Evolutionary conservation across 2,113 vertebrate genomes (phyloP).

Genomic region (Petromus typicus): DNA sequence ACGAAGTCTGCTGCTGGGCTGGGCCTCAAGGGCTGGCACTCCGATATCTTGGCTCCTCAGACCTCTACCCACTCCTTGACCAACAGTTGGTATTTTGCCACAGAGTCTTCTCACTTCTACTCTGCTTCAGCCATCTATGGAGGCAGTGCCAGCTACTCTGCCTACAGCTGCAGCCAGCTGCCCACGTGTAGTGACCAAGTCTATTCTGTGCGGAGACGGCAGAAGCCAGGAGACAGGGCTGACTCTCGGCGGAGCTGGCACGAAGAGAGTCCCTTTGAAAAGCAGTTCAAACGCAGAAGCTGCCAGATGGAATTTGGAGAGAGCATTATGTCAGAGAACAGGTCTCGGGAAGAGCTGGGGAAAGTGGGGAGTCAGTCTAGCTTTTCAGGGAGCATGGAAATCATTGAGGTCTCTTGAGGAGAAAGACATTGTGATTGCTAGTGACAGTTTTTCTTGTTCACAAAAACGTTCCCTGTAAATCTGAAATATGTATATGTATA

Average conservation of each 20-base stretch:
- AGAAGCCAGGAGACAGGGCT: slow-evolving; percentile 87
- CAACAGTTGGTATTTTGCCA: slow-evolving; percentile 93
- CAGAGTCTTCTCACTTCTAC: slow-evolving; percentile 92
- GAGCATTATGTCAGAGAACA: slow-evolving; percentile 88
- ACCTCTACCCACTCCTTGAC: slow-evolving; percentile 87
- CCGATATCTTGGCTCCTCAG: slow-evolving; percentile 92
- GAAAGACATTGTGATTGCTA: not conserved
- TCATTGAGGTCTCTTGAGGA: slow-evolving; percentile 97
- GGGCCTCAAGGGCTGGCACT: slow-evolving; percentile 96
- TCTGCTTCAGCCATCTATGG: slow-evolving; percentile 91
- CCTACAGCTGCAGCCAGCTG: slow-evolving; percentile 90
- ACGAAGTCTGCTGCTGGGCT: slow-evolving; percentile 85
- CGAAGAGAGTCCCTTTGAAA: slow-evolving; percentile 97
- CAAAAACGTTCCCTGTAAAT: slow-evolving; percentile 85
- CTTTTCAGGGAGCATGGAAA: slow-evolving; percentile 97
- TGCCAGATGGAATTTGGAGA: slow-evolving; percentile 99
- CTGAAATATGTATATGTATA: slow-evolving; percentile 84
- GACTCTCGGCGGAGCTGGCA: slow-evolving; percentile 97
- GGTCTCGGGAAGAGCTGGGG: slow-evolving; percentile 92
- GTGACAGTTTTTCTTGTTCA: not conserved
- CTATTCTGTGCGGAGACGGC: slow-evolving; percentile 89
- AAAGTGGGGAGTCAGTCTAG: slow-evolving; percentile 93
- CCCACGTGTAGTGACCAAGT: slow-evolving; percentile 86
- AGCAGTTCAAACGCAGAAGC: slow-evolving; percentile 96
- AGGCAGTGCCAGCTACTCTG: slow-evolving; percentile 78